Evolutionary conservation across 2,113 vertebrate species (phyloP), one percentile per base, ranked within the genome.

Genomic region (Pycnonotus jocosus): DNA sequence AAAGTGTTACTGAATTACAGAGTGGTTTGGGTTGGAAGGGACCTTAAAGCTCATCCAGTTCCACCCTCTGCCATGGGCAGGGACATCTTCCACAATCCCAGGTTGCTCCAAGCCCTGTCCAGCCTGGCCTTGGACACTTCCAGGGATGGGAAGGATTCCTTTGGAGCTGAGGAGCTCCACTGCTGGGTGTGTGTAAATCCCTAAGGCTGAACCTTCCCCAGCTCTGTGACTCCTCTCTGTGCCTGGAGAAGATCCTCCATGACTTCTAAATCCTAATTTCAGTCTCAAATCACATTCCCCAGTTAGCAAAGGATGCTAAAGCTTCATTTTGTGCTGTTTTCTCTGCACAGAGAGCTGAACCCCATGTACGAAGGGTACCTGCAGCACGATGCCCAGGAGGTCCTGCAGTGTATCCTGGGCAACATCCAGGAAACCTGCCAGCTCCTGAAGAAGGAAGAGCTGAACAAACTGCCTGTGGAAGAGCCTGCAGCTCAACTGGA

Each of bases 321-420:
- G 45, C 33, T 37, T 83, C 7, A 4, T 22, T 27, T 30, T 44
- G 33, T 73, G 54, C 56, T 56, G 10, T 1, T 53, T 64, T 53
- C 27, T 74, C 77, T 79, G 71, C 76, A 64, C 76, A 99, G 99
- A 97, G 99, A 99, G 93, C 98, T 99, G 87, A 99, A 99, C 97
- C 99, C 99, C 30, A 99, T 99, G 99, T 99, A 99, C 35, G 99
- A 99, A 94, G 99, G 99, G 48, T 99, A 99, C 96, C 97, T 99
- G 81, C 99, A 99, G 95, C 99, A 99, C 20, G 99, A 99, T 71
- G 99, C 99, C 70, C 99, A 99, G 96, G 99, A 99, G 88, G 99
- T 99, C 61, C 97, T 99, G 85, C 99, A 99, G 96, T 99, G 99
- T 95, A 99, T 99, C 77, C 96, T 99, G 97, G 99, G 98, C 35